phyloP scores from a whole-genome alignment of 1,140 invertebrate species.

The Sweltsa coloradensis region DNA sequence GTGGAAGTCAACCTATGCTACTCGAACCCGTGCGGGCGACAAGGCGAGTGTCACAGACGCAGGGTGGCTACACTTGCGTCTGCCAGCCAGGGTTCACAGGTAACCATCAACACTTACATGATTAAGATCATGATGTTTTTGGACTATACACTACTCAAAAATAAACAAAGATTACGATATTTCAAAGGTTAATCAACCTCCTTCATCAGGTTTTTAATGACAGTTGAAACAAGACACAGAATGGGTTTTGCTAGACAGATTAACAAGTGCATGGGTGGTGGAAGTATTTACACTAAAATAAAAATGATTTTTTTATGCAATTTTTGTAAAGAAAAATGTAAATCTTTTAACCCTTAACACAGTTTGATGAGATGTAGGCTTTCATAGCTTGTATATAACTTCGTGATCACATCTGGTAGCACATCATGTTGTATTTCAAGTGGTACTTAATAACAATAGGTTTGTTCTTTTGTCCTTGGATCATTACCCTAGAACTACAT shows the following conservation, averaged over 20 bases:
- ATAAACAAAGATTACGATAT: too few relatives aligned
- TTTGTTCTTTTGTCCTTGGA: too few relatives aligned
- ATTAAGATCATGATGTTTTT: constrained; percentile 8
- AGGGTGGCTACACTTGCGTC: constrained; percentile 86
- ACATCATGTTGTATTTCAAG: too few relatives aligned
- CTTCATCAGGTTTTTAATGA: too few relatives aligned
- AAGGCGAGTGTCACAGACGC: constrained; percentile 74
- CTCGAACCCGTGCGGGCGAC: constrained; percentile 85
- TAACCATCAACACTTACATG: constrained; percentile 12
- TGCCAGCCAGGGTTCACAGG: constrained; percentile 71
- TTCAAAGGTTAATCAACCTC: too few relatives aligned
- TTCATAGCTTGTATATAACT: not conserved
- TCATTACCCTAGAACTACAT: too few relatives aligned
- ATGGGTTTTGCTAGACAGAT: too few relatives aligned
- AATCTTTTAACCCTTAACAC: not conserved
- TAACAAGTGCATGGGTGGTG: too few relatives aligned
- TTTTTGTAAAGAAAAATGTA: not conserved
- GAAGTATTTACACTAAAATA: not conserved
- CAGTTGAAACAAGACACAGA: too few relatives aligned
- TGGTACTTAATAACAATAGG: too few relatives aligned
- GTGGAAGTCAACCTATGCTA: constrained; percentile 96
- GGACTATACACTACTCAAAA: constrained; percentile 7
- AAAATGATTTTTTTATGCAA: constrained; percentile 3
- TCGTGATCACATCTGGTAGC: too few relatives aligned
- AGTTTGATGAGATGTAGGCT: not conserved